phyloP scores from a whole-genome alignment of 2,113 vertebrate genomes.

The Balaenoptera acutorostrata region DNA sequence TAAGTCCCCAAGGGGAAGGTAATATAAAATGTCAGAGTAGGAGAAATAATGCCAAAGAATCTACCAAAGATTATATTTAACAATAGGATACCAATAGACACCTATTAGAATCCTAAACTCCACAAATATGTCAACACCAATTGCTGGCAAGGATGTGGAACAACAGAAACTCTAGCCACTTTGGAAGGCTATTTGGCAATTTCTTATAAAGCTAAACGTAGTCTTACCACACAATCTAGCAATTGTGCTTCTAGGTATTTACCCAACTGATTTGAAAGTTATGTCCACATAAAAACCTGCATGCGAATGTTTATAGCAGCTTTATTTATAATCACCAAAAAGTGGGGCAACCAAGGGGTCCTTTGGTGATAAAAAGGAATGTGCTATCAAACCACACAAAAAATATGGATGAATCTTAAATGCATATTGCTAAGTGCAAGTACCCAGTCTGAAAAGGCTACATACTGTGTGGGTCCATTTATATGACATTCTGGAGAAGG shows the following conservation, averaged over 20 bases:
- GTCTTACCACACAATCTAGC: not conserved
- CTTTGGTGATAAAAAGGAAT: not conserved
- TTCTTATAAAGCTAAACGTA: not conserved
- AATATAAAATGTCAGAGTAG: conserved; percentile 32
- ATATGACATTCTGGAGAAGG: not conserved
- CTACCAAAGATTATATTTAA: conserved; percentile 14
- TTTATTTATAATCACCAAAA: not conserved
- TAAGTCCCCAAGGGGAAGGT: not conserved
- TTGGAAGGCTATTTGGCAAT: not conserved
- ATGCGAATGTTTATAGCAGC: not conserved
- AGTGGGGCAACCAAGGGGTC: not conserved
- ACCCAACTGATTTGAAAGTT: not conserved
- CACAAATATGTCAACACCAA: not conserved
- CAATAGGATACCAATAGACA: not conserved
- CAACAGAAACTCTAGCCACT: not conserved
- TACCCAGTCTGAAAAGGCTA: not conserved
- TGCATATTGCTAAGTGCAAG: not conserved
- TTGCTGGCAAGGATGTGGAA: not conserved
- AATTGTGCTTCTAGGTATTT: not conserved
- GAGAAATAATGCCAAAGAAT: not conserved
- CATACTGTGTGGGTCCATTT: not conserved
- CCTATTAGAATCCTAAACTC: not conserved
- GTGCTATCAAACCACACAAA: not conserved
- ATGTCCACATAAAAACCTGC: not conserved
- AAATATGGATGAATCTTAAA: not conserved